phyloP scores from a whole-genome alignment of 2,888 invertebrate genomes.

The Yponomeuta plumbellus region DNA sequence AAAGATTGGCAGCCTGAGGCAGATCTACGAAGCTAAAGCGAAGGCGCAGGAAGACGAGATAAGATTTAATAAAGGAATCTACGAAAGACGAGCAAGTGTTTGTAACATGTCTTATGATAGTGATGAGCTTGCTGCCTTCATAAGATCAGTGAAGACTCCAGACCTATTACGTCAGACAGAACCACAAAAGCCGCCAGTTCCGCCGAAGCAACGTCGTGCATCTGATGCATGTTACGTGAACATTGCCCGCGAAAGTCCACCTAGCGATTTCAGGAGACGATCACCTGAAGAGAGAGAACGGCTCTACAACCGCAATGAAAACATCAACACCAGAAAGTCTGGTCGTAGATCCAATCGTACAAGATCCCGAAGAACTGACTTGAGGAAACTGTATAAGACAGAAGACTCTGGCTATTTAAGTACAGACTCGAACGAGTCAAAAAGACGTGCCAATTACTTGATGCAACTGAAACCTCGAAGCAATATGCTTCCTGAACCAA shows the following conservation, averaged over 20 bases:
- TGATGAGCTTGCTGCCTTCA: slow-evolving; percentile 49
- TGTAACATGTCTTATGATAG: slow-evolving; percentile 36
- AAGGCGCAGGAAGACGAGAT: slow-evolving; percentile 54
- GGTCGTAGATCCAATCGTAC: slow-evolving; percentile 59
- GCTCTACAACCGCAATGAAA: slow-evolving; percentile 44
- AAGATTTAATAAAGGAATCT: slow-evolving; percentile 32
- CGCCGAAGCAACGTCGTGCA: slow-evolving; percentile 53
- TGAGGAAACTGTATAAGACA: slow-evolving; percentile 59
- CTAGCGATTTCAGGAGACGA: slow-evolving; percentile 34
- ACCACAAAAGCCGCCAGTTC: slow-evolving; percentile 48
- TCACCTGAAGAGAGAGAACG: slow-evolving; percentile 57
- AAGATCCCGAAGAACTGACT: slow-evolving; percentile 58
- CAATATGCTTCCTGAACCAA: slow-evolving; percentile 39
- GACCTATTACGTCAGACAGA: slow-evolving; percentile 54
- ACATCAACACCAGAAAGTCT: slow-evolving; percentile 53
- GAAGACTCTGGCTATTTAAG: slow-evolving; percentile 92
- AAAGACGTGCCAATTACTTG: slow-evolving; percentile 63
- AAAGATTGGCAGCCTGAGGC: slow-evolving; percentile 83
- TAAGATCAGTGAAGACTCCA: slow-evolving; percentile 47
- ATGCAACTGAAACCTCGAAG: slow-evolving; percentile 59
- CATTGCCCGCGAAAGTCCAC: slow-evolving; percentile 44
- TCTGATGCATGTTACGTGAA: slow-evolving; percentile 39
- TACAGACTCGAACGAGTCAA: slow-evolving; percentile 84
- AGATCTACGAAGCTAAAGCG: slow-evolving; percentile 86
- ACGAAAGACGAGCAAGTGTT: slow-evolving; percentile 56